Evolutionary conservation across 2,888 invertebrate species (phyloP).

Genomic region (Spilarctia lutea): DNA sequence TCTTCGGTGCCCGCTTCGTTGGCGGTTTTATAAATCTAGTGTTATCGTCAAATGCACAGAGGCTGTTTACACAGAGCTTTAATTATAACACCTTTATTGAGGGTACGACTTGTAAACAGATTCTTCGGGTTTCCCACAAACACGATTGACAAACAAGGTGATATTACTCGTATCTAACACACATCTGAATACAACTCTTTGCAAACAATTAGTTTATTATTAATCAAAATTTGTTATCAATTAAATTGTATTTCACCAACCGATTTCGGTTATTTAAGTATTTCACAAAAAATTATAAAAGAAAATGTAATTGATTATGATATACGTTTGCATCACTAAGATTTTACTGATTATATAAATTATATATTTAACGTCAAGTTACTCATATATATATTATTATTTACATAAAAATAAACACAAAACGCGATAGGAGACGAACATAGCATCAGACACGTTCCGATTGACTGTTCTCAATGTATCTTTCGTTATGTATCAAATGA

Average conservation of each 20-base stretch:
- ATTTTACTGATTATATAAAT: constrained; percentile 49
- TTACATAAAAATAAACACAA: not conserved
- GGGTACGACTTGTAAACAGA: constrained; percentile 68
- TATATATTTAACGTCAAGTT: constrained; percentile 32
- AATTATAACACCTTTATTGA: constrained; percentile 69
- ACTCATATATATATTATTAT: not conserved
- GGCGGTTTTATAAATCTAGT: constrained; percentile 72
- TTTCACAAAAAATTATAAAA: not conserved
- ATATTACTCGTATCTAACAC: constrained; percentile 42
- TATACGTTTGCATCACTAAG: constrained; percentile 35
- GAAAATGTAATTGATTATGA: not conserved
- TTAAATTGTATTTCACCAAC: not conserved
- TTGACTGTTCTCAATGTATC: constrained; percentile 28
- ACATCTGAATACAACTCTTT: constrained; percentile 7
- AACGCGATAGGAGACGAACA: constrained; percentile 22
- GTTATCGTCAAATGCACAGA: constrained; percentile 64
- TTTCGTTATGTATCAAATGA: constrained; percentile 34
- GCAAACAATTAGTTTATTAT: not conserved
- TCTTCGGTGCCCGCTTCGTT: constrained; percentile 51
- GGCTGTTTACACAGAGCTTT: constrained; percentile 71
- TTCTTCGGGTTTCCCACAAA: constrained; percentile 77
- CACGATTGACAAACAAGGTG: constrained; percentile 66
- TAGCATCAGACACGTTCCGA: constrained; percentile 29
- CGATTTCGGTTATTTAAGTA: not conserved
- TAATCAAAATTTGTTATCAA: not conserved